Evolutionary conservation across 1,140 invertebrate genomes (phyloP).

Genomic region (Pectinophora gossypiella): DNA sequence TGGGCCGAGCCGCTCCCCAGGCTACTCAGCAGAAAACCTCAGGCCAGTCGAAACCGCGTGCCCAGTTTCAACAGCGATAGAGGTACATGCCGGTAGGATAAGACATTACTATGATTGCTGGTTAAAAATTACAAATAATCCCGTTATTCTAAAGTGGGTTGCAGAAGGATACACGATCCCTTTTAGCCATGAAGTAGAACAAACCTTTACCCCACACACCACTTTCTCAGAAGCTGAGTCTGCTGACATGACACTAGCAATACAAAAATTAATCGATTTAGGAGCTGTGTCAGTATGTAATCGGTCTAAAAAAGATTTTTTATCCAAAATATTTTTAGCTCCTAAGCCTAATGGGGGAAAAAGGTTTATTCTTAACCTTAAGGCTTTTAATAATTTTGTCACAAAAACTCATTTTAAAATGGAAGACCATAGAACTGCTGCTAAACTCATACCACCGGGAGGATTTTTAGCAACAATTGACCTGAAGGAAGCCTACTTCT

Average conservation of each 20-base stretch:
- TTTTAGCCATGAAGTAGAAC: background rate
- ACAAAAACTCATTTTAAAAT: slow-evolving; percentile 25
- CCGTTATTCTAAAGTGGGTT: slow-evolving; percentile 5
- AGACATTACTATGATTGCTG: slow-evolving; percentile 4
- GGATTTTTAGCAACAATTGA: slow-evolving; percentile 17
- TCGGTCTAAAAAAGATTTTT: slow-evolving; percentile 5
- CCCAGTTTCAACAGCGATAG: background rate
- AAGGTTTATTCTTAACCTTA: slow-evolving; percentile 27
- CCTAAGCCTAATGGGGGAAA: slow-evolving; percentile 21
- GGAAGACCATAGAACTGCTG: slow-evolving; percentile 28
- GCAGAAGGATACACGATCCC: slow-evolving; percentile 1
- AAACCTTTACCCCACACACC: background rate
- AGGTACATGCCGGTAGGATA: slow-evolving; percentile 10
- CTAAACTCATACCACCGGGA: slow-evolving; percentile 18
- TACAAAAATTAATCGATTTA: slow-evolving; percentile 14
- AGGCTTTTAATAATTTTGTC: slow-evolving; percentile 25
- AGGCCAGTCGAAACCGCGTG: slow-evolving; percentile 4
- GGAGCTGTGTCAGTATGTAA: slow-evolving; percentile 6
- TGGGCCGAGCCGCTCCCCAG: background rate
- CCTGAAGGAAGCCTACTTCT: slow-evolving; percentile 26
- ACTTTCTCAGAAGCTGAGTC: background rate
- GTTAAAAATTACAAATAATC: slow-evolving; percentile 3
- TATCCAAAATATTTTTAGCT: slow-evolving; percentile 19
- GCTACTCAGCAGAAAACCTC: background rate
- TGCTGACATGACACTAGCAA: slow-evolving; percentile 8